Base-by-base conservation (phyloP, 2,888 invertebrate species). In the Apantesis nais region DNA sequence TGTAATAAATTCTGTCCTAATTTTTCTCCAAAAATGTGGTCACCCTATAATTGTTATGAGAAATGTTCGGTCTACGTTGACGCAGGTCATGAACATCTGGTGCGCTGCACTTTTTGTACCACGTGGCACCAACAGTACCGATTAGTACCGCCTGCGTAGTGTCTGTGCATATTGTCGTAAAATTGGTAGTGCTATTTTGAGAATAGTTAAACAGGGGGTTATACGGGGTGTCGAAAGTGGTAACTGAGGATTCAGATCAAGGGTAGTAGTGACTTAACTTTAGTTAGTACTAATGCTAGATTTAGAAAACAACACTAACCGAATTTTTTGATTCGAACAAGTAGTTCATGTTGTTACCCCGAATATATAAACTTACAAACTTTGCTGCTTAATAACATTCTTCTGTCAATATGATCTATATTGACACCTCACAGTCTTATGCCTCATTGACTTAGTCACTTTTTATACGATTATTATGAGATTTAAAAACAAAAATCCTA, bases 81-180 rank as follows among this genome's bases (percentile, higher is more conserved):
- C 87, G 91, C 89, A 92, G 91, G 92, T 92, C 92, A 88, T 81
- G 88, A 84, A 82, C 92, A 92, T 92, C 91, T 92, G 92, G 89
- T 82, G 88, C 78, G 83, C 70, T 62, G 74, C 73, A 81, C 72
- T 81, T 83, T 83, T 83, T 83, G 63, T 78, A 64, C 65, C 60
- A 63, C 55, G 68, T 61, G 75, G 68, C 66, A 68, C 71, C 62
- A 67, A 69, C 70, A 68, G 62, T 67, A 64, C 62, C 70, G 64
- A 71, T 75, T 76, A 77, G 62, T 44, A 60, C 68, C 62, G 37
- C 64, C 81, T 81, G 81, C 73, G 70, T 71, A 78, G 68, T 78
- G 82, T 81, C 81, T 80, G 71, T 75, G 66, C 74, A 65, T 73
- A 77, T 74, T 80, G 78, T 81, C 75, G 74, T 81, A 77, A 81